phyloP scores from a whole-genome alignment of 1,140 invertebrate genomes.

The Triops cancriformis region DNA sequence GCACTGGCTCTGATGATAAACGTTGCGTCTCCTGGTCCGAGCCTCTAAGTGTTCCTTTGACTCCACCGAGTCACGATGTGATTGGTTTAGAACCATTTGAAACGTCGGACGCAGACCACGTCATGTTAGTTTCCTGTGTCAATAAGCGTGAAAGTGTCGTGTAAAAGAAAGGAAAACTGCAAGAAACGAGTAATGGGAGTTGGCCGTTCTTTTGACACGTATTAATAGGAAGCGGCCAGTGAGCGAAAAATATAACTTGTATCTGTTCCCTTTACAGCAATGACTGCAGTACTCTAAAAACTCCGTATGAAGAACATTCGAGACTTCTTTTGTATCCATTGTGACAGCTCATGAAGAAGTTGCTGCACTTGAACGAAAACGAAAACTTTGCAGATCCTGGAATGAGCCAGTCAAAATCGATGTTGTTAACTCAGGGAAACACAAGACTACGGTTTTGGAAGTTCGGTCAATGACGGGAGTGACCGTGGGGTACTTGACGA shows the following conservation, averaged over 20 bases:
- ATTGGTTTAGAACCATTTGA: conserved; percentile 16
- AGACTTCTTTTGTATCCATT: not conserved
- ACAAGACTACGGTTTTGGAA: not conserved
- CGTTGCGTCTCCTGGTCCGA: conserved; percentile 18
- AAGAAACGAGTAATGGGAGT: not conserved
- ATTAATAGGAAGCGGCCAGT: not conserved
- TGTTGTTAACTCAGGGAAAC: conserved; percentile 13
- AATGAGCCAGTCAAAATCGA: not conserved
- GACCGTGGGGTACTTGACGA: no score
- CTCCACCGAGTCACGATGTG: conserved; percentile 19
- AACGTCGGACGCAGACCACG: conserved; percentile 5
- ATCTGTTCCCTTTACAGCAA: not conserved
- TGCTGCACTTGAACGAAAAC: not conserved
- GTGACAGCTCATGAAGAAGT: not conserved
- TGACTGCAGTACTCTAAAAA: not conserved
- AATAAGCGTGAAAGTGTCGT: conserved; percentile 26
- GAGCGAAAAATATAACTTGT: not conserved
- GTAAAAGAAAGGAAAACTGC: not conserved
- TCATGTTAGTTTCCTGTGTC: conserved; percentile 3
- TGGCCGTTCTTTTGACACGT: not conserved
- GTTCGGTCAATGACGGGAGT: no score
- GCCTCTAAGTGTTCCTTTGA: conserved; percentile 12
- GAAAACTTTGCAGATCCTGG: not conserved
- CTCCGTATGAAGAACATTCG: not conserved
- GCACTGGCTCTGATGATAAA: conserved; percentile 18